Evolutionary conservation across 1,140 invertebrate genomes (phyloP).

Genomic region (Nixonia krombeini): DNA sequence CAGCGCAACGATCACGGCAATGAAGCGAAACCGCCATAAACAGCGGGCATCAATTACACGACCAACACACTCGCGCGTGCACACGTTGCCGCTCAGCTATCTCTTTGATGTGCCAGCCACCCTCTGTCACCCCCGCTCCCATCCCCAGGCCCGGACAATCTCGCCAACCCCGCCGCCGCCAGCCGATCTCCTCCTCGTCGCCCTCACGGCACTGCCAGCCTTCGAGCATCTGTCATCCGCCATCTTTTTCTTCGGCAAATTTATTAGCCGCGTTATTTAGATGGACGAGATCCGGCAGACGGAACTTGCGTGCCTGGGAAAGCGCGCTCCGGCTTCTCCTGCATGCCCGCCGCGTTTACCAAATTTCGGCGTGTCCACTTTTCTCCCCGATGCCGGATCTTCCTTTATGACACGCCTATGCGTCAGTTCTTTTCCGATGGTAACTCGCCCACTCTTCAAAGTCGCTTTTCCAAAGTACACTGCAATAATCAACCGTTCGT

Average conservation of each 20-base stretch:
- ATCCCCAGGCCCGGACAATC: conserved; percentile 5
- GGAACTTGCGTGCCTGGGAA: conserved; percentile 34
- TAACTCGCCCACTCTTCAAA: too few relatives aligned
- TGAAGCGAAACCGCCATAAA: conserved; percentile 36
- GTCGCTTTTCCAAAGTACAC: too few relatives aligned
- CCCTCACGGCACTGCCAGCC: conserved; percentile 52
- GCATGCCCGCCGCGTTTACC: not conserved
- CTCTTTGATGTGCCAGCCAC: conserved; percentile 35
- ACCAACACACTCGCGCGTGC: not conserved
- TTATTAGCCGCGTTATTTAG: conserved; percentile 63
- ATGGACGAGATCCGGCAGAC: conserved; percentile 49
- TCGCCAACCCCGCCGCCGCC: conserved; percentile 8
- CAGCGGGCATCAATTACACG: conserved; percentile 44
- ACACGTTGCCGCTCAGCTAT: conserved; percentile 32
- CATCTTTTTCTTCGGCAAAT: conserved; percentile 68
- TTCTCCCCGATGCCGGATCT: conserved; percentile 1
- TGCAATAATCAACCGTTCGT: too few relatives aligned
- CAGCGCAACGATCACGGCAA: conserved; percentile 22
- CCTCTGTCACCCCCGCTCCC: not conserved
- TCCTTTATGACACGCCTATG: too few relatives aligned
- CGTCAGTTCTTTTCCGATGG: too few relatives aligned
- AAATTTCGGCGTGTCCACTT: not conserved
- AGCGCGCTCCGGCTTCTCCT: not conserved
- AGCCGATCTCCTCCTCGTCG: conserved; percentile 42
- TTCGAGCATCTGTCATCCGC: conserved; percentile 66